Conservation (phyloP, 2,797 vertebrate genomes). For the Enteromius anoplus region DNA sequence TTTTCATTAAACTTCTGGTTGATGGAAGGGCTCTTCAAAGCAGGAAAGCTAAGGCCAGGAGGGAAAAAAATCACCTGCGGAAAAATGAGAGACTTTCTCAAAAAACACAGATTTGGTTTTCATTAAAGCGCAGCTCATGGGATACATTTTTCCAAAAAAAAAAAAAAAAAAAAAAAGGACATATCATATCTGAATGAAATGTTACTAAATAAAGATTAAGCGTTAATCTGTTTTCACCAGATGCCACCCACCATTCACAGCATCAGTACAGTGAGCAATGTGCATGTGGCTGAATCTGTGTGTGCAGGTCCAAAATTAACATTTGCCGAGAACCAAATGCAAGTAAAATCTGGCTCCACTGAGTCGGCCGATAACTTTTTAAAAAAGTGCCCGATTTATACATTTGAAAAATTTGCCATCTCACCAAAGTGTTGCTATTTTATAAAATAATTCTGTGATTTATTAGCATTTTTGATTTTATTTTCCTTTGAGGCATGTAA, state of each 20-base stretch:
- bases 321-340: not conserved
- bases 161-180: constrained; percentile 4
- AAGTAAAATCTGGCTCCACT: not conserved
- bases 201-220: constrained; percentile 44
- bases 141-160: not conserved
- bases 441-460: not conserved
- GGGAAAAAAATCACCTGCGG: not conserved
- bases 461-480: not conserved
- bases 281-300: not conserved
- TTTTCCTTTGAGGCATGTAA: not conserved
- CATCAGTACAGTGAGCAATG: constrained; percentile 1
- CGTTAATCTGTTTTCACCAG: constrained; percentile 30
- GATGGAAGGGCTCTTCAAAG: constrained; percentile 24
- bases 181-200: constrained; percentile 30
- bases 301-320: constrained; percentile 2
- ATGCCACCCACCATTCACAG: constrained; percentile 27
- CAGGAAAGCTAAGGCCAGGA: not conserved
- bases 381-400: not conserved
- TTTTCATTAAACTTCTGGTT: constrained; percentile 31
- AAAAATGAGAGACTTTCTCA: not conserved
- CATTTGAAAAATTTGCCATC: not conserved
- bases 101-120: constrained; percentile 11
- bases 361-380: not conserved
- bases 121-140: not conserved
- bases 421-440: not conserved